Base-by-base conservation (phyloP, 2,888 invertebrate genomes). In the Parnassius smintheus region DNA sequence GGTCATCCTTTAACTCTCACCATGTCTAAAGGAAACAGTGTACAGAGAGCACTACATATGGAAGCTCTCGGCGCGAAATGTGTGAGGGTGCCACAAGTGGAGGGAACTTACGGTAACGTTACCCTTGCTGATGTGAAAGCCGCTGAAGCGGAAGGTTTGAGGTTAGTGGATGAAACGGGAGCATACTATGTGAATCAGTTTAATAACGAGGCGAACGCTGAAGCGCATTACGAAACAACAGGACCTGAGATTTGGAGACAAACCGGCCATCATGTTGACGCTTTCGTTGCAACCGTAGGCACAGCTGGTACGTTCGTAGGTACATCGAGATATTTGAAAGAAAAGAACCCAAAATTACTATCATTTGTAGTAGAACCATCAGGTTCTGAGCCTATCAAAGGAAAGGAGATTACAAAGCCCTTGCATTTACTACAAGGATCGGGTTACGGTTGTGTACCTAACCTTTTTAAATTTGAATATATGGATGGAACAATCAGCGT, bases 201-300 rank as follows among this genome's bases (percentile, higher is more conserved):
- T 63, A 81, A 78, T 63, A 91, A 91, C 56, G 71, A 77, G 0
- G 78, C 74, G 0, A 91, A 91, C 64, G 71, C 81, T 2, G 72
- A 78, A 0, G 76, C 91, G 0, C 91, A 91, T 72, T 91, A 91
- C 68, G 64, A 73, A n/a, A 80, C 82, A 1, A 91, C 91, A 1
- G 91, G 91, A 0, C 91, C 91, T 1, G 91, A 91, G 70, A 91
- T 91, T 66, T 91, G 91, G 91, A 80, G 73, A 56, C 91, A 91
- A 65, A 88, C 90, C 7, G 91, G 91, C 10, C 83, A 88, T 22
- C 86, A 70, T 2, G 81, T 91, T 2, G 89, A 91, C 57, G 91
- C 81, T 1, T 91, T 90, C 61, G 76, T 91, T 10, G 87, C 87
- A 0, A 81, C 88, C 2, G 86, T 91, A 1, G 91, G 91, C 1